Base-by-base conservation (phyloP, 2,888 invertebrate genomes). In the Volucella inanis region DNA sequence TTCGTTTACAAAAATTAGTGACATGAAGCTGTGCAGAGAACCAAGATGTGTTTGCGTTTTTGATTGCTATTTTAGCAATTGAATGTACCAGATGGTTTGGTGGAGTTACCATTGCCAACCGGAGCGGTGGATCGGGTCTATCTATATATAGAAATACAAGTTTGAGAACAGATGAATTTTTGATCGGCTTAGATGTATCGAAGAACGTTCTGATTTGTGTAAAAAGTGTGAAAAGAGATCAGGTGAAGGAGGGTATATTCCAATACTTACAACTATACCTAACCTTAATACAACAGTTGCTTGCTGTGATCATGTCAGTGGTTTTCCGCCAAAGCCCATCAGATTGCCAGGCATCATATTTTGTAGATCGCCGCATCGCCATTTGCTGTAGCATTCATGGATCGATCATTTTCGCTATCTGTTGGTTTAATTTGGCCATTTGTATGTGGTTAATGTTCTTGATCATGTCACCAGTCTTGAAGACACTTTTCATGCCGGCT, bases 361-460 rank as follows among this genome's bases (percentile, higher is more conserved):
- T 91, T 99, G 98, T 22, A 99, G 93, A 0, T 99, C 99, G 18
- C 96, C 94, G 95, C 98, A 31, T 99, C 99, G 88, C 98, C 98
- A 95, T 95, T 90, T 99, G 99, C 89, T 99, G 98, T 64, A 99
- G 93, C 88, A 99, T 98, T 78, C 98, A 94, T 0, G 99, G 99
- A 93, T 99, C 99, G 96, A 99, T 99, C 98, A 99, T 99, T 92
- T 98, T 98, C 8, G 99, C 99, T 98, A 99, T 99, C 93, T 99
- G 99, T 92, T 99, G 98, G 92, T 99, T 99, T 10, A 99, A 94
- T 93, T 99, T 99, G 0, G 98, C 97, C 98, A 99, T 99, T 93
- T 99, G 99, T 45, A 96, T 96, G 88, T 97, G 98, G 92, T 99
- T 99, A 0, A 99, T 98, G 92, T 99, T 99, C 92, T 99, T 99